A percentile compares a stretch with the other conserved stretches of the same genome.
These are phyloP conservation scores for Epinephelus moara DNA, from an alignment of 2,113 vertebrate genomes.

Conservation along the genomic window DNA sequence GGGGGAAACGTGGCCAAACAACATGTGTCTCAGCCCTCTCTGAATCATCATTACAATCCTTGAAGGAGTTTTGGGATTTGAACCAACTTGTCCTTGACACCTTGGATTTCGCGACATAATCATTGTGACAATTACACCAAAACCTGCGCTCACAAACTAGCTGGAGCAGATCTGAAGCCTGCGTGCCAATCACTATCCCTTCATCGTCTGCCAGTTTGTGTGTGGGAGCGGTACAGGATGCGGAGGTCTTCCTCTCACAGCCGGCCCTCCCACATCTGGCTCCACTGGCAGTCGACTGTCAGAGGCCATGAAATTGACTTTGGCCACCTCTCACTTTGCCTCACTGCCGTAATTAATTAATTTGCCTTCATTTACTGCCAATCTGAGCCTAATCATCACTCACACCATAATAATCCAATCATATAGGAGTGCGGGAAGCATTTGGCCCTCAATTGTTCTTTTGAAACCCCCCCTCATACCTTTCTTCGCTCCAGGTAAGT, in stretches of 20 bases:
- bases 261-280: constrained; percentile 57
- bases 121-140: constrained; percentile 6
- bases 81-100: background rate
- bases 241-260: constrained; percentile 13
- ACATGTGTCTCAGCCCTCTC: background rate
- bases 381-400: constrained; percentile 42
- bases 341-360: constrained; percentile 75
- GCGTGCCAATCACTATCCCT: constrained; percentile 39
- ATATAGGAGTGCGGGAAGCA: constrained; percentile 13
- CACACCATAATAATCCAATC: constrained; percentile 64
- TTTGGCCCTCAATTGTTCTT: constrained; percentile 25
- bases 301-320: constrained; percentile 72
- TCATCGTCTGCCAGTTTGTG: constrained; percentile 53
- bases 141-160: constrained; percentile 37
- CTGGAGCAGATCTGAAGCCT: constrained; percentile 40
- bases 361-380: constrained; percentile 69
- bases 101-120: constrained; percentile 5
- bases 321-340: constrained; percentile 68
- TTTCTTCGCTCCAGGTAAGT: constrained; percentile 24
- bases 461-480: background rate
- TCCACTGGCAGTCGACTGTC: constrained; percentile 49
- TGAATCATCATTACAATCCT: background rate
- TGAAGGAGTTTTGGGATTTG: background rate
- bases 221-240: constrained; percentile 16
- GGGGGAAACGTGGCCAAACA: background rate